Evolutionary conservation across 2,113 vertebrate species (phyloP), one percentile per base, ranked within the genome.

Genomic region (Ivindomyrus marchei): DNA sequence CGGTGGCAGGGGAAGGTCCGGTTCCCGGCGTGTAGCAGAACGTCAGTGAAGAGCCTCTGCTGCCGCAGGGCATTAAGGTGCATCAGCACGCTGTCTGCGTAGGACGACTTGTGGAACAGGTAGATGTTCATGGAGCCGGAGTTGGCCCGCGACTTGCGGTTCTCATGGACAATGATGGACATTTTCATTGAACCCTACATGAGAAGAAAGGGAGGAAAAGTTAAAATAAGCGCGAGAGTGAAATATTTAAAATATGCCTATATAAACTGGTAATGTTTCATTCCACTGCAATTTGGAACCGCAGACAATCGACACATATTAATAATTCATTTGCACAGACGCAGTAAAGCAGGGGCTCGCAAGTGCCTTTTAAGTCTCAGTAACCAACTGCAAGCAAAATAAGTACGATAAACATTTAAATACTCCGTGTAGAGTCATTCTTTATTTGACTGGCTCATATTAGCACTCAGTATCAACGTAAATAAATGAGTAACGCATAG

Each of bases 81-180:
- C 94, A 96, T 94, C 93, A 98, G 95, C 87, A 95, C 94, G 0
- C 96, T 95, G 94, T 94, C 94, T 0, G 97, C 96, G 27, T 97
- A 97, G 1, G 95, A 96, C 2, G 94, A 96, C 94, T 97, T 96
- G 94, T 97, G 96, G 92, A 97, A 97, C 90, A 96, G 93, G 91
- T 94, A 96, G 92, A 97, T 96, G 91, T 96, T 95, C 95, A 96
- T 96, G 3, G 96, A 96, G 89, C 94, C 95, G 0, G 96, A 96
- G 95, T 96, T 97, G 92, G 95, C 96, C 89, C 97, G 93, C 0
- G 97, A 97, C 92, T 97, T 97, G 50, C 97, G 95, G 92, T 96
- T 97, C 93, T 97, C 96, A 90, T 97, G 97, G 94, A 96, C 96
- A 52, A 95, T 96, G 93, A 97, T 96, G 42, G 97, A 97, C 97